Percentiles rank a stretch among this genome's conserved stretches.
Evolutionary conservation across 2,797 vertebrate genomes (phyloP).

Genomic region (Ispidina picta): DNA sequence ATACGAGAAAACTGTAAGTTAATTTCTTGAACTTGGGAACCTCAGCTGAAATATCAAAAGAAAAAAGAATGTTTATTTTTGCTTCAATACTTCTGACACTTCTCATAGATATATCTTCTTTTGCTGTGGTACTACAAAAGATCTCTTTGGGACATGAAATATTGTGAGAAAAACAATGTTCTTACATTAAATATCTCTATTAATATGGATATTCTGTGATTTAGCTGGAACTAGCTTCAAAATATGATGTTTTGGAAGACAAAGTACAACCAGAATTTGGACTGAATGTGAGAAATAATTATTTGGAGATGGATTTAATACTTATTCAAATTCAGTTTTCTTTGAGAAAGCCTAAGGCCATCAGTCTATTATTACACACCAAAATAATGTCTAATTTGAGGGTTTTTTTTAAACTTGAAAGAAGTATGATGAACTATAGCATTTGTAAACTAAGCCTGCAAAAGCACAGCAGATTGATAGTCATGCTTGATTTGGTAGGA

Average conservation of each 20-base stretch:
- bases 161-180: neutral
- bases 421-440: slow-evolving; percentile 41
- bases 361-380: slow-evolving; percentile 51
- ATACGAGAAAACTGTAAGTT: neutral
- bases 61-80: neutral
- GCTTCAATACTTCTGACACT: neutral
- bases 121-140: neutral
- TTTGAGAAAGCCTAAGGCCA: slow-evolving; percentile 66
- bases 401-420: slow-evolving; percentile 47
- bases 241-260: slow-evolving; percentile 40
- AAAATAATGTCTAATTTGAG: slow-evolving; percentile 56
- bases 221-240: neutral
- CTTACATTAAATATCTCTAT: slow-evolving; percentile 7
- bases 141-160: neutral
- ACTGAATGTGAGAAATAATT: slow-evolving; percentile 11
- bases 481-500: neutral
- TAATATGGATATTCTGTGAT: slow-evolving; percentile 5
- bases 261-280: slow-evolving; percentile 32
- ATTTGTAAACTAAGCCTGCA: slow-evolving; percentile 64
- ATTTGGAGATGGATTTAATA: slow-evolving; percentile 56
- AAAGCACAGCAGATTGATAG: neutral
- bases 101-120: neutral
- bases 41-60: neutral
- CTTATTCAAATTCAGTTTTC: slow-evolving; percentile 72
- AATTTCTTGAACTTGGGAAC: slow-evolving; percentile 37